Base-by-base conservation (phyloP, 1,140 invertebrate genomes). In the Caligus rogercresseyi region DNA sequence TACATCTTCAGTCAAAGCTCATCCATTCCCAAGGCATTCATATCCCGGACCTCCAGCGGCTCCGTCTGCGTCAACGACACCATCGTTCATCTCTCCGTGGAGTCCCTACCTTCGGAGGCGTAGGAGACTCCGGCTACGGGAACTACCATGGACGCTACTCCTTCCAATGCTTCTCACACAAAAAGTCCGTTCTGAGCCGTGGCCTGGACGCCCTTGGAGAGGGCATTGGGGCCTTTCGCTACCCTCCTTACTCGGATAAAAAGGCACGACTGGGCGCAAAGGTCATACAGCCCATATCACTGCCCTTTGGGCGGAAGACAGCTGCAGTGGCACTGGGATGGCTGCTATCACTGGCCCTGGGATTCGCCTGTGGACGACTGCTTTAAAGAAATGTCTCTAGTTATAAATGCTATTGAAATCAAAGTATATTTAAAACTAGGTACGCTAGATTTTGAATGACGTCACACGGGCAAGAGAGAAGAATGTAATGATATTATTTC, bases 21-120 rank as follows among this genome's bases (percentile, higher is more conserved):
- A 67, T 75, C 76, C 67, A 78, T 87, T 53, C 78, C 81, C 68
- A 78, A 87, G 66, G 77, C 85, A 69, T 81, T 96, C 68, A 72
- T 84, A 64, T 76, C 79, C 65, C 79, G 84, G 69, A 93, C 89
- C 25, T 81, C 80, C 56, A 86, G 85, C 69, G 94, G 94, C 65
- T 82, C 82, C 66, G 77, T 89, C 67, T 83, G 81, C 71, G 78
- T 91, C 65, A 97, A 98, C 75, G 94, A 98, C 72, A 87, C 85
- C 31, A 75, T 97, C 62, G 84, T 96, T 79, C 89, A 93, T 73
- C 67, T 72, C 74, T 64, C 70, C 84, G 85, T 87, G 76, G 84
- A 86, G 25, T 79, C 80, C 13, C 69, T 89, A 62, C 86, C 1
- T 89, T 89, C 69, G 87, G 87, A 54, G 86, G 87, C 11, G 83